Base-by-base conservation (phyloP, 64 coral and sea anemone species). In the Stylophora pistillata region DNA sequence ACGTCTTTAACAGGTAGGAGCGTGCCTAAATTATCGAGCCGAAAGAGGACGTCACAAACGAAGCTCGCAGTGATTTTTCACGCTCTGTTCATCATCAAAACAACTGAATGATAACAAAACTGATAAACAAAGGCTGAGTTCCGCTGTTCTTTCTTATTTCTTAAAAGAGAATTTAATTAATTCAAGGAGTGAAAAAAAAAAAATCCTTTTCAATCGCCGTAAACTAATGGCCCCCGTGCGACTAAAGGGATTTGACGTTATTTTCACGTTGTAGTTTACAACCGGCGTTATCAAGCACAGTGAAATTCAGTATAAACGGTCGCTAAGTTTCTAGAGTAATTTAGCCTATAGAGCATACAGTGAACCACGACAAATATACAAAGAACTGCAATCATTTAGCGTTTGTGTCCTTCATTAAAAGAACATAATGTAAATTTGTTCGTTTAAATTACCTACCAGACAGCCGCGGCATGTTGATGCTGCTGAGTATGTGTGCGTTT, bases 381-480 rank as follows among this genome's bases (percentile, higher is more conserved):
- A 11, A 84, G 61, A 21, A 69, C 64, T 15, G 28, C 31, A 69
- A 69, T 23, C 32, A 70, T 84, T 84, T 69, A 47, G 69, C 61
- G 52, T 69, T 53, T 34, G 11, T 61, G 18, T 25, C 62, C 80
- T 84, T 70, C 62, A 84, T 84, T 68, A 84, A 70, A 69, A 70
- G 34, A 33, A 52, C 31, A 52, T 62, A 62, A 47, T 84, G 33
- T 70, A 70, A 68, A 84, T 70, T 25, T 84, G 37, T 47, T 18
- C 62, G 62, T 84, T 54, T 14, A 84, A 84, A 31, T 18, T 69
- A 84, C 62, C 69, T 34, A 84, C 80, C 80, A 84, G 30, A 47
- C 80, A 84, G 31, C 69, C 80, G 10, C n/a, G 20, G 62, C 80
- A 84, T 53, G 80, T 84, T 84, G 80, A 84, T 9, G 80, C 69